These are phyloP conservation scores for Cylas formicarius DNA, from an alignment of 1,140 invertebrate species.

Conservation along the genomic window DNA sequence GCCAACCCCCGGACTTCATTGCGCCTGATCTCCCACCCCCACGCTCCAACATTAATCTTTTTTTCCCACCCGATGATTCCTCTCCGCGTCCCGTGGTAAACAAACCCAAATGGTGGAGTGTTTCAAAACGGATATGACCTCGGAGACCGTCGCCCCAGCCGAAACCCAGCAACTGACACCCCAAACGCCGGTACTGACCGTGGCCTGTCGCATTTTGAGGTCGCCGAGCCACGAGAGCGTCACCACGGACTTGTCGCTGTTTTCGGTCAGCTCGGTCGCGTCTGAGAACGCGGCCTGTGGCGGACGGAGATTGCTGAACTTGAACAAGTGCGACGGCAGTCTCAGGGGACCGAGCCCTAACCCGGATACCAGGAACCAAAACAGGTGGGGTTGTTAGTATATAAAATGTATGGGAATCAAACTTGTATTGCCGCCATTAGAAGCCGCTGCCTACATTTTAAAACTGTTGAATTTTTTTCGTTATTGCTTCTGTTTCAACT, in stretches of 20 bases:
- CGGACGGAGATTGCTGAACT: slow-evolving; percentile 49
- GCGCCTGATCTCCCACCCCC: too few species aligned
- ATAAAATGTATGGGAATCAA: slow-evolving; percentile 1
- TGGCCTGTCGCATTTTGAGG: slow-evolving; percentile 58
- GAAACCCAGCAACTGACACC: slow-evolving; percentile 36
- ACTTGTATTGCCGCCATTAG: too few species aligned
- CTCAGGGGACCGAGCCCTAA: slow-evolving; percentile 63
- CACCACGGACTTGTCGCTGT: slow-evolving; percentile 71
- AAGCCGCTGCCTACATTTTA: too few species aligned
- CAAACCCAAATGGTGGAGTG: not conserved
- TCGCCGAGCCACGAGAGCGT: slow-evolving; percentile 77
- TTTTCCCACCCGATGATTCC: too few species aligned
- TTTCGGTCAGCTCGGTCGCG: slow-evolving; percentile 68
- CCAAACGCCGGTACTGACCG: slow-evolving; percentile 46
- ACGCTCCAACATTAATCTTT: too few species aligned
- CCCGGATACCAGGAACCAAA: slow-evolving; percentile 50
- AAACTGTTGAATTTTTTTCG: too few species aligned
- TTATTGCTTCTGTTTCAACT: too few species aligned
- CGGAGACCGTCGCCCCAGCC: slow-evolving; percentile 23
- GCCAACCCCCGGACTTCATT: too few species aligned
- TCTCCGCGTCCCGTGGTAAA: too few species aligned
- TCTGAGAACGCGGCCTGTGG: slow-evolving; percentile 54
- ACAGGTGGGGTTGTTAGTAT: slow-evolving; percentile 21
- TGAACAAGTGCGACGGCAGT: slow-evolving; percentile 48
- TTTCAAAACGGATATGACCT: not conserved